These are phyloP conservation scores for Geopemphigus sp. DNA, from an alignment of 1,140 invertebrate species.

Conservation along the genomic window DNA sequence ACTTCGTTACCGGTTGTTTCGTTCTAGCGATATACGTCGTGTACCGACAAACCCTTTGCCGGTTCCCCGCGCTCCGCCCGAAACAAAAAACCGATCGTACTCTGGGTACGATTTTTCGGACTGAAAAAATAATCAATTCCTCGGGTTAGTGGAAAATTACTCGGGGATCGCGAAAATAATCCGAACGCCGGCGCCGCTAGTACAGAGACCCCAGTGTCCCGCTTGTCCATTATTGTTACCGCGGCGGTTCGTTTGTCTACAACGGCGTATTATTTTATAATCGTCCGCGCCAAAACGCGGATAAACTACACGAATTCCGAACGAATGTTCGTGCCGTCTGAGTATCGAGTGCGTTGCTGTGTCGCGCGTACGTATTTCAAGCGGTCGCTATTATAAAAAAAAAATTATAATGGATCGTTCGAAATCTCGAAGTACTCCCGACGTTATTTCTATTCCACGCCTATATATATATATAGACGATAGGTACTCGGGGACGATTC, in stretches of 20 bases:
- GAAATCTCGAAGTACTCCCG: background rate
- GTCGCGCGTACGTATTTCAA: background rate
- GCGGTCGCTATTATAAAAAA: background rate
- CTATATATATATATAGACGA: background rate
- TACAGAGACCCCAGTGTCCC: no score
- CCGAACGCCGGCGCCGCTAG: no score
- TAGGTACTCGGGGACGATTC: conserved; percentile 4
- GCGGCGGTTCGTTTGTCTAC: background rate
- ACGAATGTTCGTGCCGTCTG: background rate
- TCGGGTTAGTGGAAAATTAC: no score
- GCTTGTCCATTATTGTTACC: no score
- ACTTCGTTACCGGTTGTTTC: no score
- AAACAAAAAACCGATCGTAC: no score
- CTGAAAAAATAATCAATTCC: no score
- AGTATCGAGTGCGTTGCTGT: background rate
- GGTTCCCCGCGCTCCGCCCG: no score
- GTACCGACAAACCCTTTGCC: no score
- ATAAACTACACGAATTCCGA: background rate
- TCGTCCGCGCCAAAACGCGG: background rate
- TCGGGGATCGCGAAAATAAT: no score
- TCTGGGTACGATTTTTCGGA: no score
- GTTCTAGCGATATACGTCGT: no score
- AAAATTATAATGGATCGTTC: background rate
- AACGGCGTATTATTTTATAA: conserved; percentile 29
- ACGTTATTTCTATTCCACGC: background rate